These are phyloP conservation scores for Ophioninae sp. DNA, from an alignment of 2,888 invertebrate species.

Conservation along the genomic window DNA sequence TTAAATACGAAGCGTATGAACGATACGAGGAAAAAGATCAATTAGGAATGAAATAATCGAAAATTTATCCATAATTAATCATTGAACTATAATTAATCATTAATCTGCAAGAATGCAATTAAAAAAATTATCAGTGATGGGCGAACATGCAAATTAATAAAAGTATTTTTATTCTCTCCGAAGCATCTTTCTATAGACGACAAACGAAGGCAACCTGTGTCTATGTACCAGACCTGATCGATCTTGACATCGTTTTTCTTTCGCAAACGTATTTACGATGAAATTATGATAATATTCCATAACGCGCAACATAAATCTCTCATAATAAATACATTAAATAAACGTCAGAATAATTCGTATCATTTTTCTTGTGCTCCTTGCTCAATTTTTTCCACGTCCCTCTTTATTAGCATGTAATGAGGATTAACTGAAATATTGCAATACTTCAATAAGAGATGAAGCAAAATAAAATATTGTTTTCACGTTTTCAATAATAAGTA, in stretches of 20 bases:
- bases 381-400: slow-evolving; percentile 12
- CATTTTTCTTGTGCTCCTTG: neutral
- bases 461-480: too few relatives aligned
- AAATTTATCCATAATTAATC: slow-evolving; percentile 9
- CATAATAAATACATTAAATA: neutral
- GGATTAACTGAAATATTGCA: slow-evolving; percentile 1
- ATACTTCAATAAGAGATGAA: too few relatives aligned
- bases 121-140: neutral
- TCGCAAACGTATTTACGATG: neutral
- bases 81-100: neutral
- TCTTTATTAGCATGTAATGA: neutral
- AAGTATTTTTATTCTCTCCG: neutral
- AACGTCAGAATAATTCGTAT: slow-evolving; percentile 14
- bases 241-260: slow-evolving; percentile 17
- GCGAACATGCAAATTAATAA: neutral
- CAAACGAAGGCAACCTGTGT: slow-evolving; percentile 2
- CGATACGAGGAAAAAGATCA: neutral
- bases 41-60: neutral
- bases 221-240: neutral
- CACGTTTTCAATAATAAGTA: too few relatives aligned
- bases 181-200: slow-evolving; percentile 4
- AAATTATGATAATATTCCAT: neutral
- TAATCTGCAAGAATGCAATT: neutral
- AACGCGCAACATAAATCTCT: slow-evolving; percentile 4
- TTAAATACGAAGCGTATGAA: neutral